A percentile compares a stretch with the other conserved stretches of the same genome.
Conservation (phyloP, 2,797 vertebrate genomes). For the Onychomys arenicola region DNA sequence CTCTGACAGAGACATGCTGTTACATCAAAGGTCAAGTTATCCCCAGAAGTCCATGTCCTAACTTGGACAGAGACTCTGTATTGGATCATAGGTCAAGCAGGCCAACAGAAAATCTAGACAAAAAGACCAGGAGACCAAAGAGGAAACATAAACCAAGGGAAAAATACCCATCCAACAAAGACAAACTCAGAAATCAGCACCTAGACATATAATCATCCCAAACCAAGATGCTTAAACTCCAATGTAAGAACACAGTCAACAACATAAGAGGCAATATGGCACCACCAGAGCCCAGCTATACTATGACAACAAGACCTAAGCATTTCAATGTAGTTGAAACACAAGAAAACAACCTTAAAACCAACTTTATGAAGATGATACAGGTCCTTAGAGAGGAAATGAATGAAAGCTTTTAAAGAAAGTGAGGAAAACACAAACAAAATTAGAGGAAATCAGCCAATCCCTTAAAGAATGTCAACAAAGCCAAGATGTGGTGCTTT, state of each 20-base stretch:
- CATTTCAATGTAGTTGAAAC: neutral
- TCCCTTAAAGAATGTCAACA: neutral
- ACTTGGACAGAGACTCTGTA: neutral
- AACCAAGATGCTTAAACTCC: neutral
- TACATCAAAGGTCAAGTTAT: neutral
- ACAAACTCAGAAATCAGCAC: neutral
- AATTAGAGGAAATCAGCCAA: neutral
- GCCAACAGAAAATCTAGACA: neutral
- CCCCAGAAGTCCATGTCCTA: neutral
- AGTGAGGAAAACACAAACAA: neutral
- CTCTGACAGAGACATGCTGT: accelerated
- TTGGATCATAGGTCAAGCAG: neutral
- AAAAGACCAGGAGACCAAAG: neutral
- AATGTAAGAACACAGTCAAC: neutral
- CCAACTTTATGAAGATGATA: neutral
- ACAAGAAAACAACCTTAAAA: neutral
- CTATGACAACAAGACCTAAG: neutral
- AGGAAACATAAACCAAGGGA: neutral
- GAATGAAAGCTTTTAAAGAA: neutral
- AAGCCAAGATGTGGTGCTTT: neutral
- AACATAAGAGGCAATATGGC: neutral
- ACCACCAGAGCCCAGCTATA: neutral
- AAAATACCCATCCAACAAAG: neutral
- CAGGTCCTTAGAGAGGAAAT: neutral
- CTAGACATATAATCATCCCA: neutral